phyloP scores from a whole-genome alignment of 37 sponge, comb jelly and placozoan species.

The Cliona cf. orientalis region DNA sequence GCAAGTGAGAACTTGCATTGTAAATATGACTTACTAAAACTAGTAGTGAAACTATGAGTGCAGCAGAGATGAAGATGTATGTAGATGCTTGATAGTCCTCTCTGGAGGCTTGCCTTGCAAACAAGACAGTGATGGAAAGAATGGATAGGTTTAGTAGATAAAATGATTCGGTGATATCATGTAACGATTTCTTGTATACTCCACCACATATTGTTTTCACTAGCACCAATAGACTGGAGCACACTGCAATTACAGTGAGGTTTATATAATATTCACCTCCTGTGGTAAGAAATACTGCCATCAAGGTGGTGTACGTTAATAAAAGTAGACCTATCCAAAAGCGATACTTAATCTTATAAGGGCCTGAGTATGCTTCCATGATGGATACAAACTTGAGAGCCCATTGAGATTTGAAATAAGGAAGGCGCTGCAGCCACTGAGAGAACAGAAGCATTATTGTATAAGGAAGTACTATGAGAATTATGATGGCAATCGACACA shows the following conservation, averaged over 20 bases:
- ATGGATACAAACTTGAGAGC: not conserved
- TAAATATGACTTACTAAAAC: too few species aligned
- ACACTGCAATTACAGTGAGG: not conserved
- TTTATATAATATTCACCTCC: conserved; percentile 6
- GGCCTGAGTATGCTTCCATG: not conserved
- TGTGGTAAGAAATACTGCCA: not conserved
- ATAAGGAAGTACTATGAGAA: conserved; percentile 10
- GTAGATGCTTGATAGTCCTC: not conserved
- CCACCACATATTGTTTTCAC: not conserved
- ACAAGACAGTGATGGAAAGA: not conserved
- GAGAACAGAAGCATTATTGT: not conserved
- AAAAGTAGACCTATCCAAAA: conserved; percentile 5
- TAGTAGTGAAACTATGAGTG: too few species aligned
- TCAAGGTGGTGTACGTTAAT: not conserved
- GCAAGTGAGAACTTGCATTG: too few species aligned
- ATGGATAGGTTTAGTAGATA: not conserved
- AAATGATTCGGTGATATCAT: not conserved
- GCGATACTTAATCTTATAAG: not conserved
- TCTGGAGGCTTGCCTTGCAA: not conserved
- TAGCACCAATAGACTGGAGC: not conserved
- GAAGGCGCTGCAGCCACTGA: not conserved
- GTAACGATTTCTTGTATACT: not conserved
- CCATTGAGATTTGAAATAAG: not conserved
- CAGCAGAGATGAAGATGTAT: not conserved
- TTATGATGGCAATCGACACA: not conserved